These are phyloP conservation scores for Daboia siamensis DNA, from an alignment of 2,113 vertebrate genomes.

Conservation along the genomic window DNA sequence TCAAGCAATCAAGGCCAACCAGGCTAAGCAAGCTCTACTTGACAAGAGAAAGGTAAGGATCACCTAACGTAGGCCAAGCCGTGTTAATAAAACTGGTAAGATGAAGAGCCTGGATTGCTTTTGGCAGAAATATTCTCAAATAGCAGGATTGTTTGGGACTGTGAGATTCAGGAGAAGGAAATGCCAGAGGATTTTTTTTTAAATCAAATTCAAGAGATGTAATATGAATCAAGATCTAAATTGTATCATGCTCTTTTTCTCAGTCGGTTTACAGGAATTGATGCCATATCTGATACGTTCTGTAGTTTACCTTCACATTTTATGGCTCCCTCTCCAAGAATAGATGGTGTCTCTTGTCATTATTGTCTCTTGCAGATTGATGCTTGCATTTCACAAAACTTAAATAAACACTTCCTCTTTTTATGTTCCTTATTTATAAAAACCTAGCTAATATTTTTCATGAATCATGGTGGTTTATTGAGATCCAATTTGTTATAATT, in stretches of 20 bases:
- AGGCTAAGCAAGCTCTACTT: slow-evolving; percentile 87
- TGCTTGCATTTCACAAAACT: not conserved
- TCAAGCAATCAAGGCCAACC: slow-evolving; percentile 90
- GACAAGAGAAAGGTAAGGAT: slow-evolving; percentile 82
- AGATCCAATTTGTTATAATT: not conserved
- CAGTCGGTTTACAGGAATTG: not conserved
- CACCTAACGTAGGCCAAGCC: not conserved
- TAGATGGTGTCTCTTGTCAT: not conserved
- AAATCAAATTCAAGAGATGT: not conserved
- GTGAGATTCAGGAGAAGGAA: not conserved
- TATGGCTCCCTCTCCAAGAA: not conserved
- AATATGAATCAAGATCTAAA: not conserved
- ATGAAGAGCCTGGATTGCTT: not conserved
- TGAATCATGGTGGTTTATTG: not conserved
- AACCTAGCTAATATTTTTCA: not conserved
- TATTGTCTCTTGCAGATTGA: not conserved
- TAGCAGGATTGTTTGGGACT: no score
- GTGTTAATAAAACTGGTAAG: not conserved
- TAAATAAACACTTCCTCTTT: not conserved
- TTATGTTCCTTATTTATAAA: no score
- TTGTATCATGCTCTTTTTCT: not conserved
- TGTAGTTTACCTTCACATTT: not conserved
- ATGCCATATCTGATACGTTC: not conserved
- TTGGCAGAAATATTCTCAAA: not conserved
- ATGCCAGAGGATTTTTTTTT: not conserved